phyloP scores from a whole-genome alignment of 2,888 invertebrate species.

The Notodonta ziczac region DNA sequence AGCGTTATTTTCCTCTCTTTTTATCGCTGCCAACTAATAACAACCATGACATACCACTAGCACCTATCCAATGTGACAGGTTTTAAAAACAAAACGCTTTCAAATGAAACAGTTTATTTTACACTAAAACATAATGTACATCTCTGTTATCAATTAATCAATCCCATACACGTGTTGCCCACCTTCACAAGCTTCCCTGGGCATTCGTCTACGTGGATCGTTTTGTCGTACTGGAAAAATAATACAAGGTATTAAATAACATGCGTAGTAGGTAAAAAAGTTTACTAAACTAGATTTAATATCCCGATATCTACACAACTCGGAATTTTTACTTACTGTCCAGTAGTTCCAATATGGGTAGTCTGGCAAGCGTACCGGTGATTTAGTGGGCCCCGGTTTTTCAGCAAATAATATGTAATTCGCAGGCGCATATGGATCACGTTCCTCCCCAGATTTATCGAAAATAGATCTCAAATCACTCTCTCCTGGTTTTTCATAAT shows the following conservation, averaged over 20 bases:
- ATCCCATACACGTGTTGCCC: conserved; percentile 39
- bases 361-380: conserved; percentile 11
- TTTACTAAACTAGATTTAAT: too few relatives aligned
- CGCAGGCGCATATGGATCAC: conserved; percentile 14
- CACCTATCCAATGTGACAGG: too few relatives aligned
- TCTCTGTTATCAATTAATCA: background rate
- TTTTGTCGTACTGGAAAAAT: conserved; percentile 51
- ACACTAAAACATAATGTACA: too few relatives aligned
- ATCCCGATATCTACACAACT: too few relatives aligned
- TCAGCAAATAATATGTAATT: too few relatives aligned
- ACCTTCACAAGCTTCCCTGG: conserved; percentile 30
- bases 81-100: too few relatives aligned
- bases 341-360: conserved; percentile 56
- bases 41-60: too few relatives aligned
- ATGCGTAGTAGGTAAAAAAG: too few relatives aligned
- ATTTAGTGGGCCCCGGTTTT: background rate
- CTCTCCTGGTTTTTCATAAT: background rate
- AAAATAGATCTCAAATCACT: background rate
- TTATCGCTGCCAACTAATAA: too few relatives aligned
- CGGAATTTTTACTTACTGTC: conserved; percentile 47
- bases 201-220: conserved; percentile 42
- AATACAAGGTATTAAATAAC: background rate
- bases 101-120: too few relatives aligned
- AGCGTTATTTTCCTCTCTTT: too few relatives aligned
- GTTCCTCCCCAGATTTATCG: conserved; percentile 11